phyloP scores from a whole-genome alignment of 2,797 vertebrate species.

The Botia almorhae region DNA sequence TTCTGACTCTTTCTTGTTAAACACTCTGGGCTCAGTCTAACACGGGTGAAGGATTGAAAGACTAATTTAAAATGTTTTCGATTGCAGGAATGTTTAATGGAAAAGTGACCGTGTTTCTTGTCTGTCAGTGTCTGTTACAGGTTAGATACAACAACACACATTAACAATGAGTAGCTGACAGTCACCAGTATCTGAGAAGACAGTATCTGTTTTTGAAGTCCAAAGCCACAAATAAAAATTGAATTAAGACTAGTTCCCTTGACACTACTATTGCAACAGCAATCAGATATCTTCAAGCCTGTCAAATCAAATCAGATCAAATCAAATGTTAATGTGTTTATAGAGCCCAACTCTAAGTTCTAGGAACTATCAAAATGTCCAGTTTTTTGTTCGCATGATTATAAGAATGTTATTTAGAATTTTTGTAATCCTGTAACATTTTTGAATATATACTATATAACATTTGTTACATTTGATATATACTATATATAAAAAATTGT shows the following conservation, averaged over 20 bases:
- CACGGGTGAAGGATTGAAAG: background rate
- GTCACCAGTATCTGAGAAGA: conserved; percentile 16
- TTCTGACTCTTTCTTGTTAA: conserved; percentile 12
- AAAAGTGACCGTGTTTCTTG: conserved; percentile 16
- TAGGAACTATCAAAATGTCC: too few species aligned
- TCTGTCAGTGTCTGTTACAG: conserved; percentile 35
- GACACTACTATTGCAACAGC: conserved; percentile 33
- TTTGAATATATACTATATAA: too few species aligned
- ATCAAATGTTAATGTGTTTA: conserved; percentile 38
- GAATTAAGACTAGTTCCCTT: conserved; percentile 19
- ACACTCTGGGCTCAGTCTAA: background rate
- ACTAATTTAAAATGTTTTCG: conserved; percentile 42
- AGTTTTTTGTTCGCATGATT: background rate
- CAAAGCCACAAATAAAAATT: conserved; percentile 26
- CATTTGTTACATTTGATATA: too few species aligned
- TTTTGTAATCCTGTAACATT: too few species aligned
- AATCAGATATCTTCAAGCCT: conserved; percentile 44
- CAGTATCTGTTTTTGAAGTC: background rate
- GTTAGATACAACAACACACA: conserved; percentile 29
- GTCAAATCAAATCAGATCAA: conserved; percentile 9
- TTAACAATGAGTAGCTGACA: conserved; percentile 25
- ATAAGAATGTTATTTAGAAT: background rate
- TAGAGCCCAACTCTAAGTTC: conserved; percentile 11
- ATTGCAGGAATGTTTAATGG: conserved; percentile 18
- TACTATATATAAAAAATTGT: too few species aligned